These are phyloP conservation scores for Tangara arthus DNA, from an alignment of 2,797 vertebrate species.

Conservation along the genomic window DNA sequence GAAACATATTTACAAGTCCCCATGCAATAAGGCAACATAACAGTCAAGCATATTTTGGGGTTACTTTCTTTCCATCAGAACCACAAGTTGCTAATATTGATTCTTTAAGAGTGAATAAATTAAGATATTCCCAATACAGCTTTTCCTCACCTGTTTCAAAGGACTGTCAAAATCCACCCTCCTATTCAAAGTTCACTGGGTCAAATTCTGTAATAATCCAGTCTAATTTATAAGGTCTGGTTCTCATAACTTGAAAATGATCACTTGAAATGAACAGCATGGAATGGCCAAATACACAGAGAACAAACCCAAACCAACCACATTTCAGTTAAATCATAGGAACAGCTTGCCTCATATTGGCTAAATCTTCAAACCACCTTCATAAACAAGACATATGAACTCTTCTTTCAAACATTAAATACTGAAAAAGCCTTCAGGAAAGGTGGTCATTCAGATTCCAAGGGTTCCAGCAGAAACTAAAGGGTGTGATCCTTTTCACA, in stretches of 20 bases:
- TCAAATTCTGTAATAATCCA: background rate
- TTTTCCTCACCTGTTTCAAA: background rate
- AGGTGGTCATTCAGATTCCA: background rate
- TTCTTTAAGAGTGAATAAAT: background rate
- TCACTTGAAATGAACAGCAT: background rate
- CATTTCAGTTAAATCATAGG: background rate
- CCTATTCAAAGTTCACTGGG: background rate
- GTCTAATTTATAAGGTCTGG: background rate
- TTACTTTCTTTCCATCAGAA: background rate
- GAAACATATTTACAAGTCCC: background rate
- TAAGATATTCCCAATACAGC: background rate
- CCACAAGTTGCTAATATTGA: background rate
- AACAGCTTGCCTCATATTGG: background rate
- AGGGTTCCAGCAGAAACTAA: background rate
- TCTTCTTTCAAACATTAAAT: background rate
- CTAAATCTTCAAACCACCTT: background rate
- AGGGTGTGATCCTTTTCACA: background rate
- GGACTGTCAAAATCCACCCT: background rate
- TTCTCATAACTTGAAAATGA: background rate
- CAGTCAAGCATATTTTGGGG: background rate
- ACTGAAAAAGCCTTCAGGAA: background rate
- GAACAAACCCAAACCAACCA: background rate
- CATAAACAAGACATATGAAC: background rate
- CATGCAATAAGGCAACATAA: rapidly evolving
- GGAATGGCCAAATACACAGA: background rate